phyloP scores from a whole-genome alignment of 2,113 vertebrate species.

The Solea solea region DNA sequence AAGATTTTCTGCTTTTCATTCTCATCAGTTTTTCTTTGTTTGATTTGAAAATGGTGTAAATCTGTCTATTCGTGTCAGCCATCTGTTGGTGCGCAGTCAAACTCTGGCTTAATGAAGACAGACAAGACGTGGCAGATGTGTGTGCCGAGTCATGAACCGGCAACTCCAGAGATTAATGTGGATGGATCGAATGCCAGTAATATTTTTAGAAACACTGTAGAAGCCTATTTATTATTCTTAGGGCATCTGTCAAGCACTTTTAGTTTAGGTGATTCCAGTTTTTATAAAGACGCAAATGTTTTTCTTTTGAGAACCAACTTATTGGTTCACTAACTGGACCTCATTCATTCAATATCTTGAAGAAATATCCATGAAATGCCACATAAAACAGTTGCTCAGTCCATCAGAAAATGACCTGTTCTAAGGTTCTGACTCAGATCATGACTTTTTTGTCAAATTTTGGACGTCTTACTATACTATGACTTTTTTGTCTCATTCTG shows the following conservation, averaged over 20 bases:
- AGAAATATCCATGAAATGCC: no score
- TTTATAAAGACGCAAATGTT: not conserved
- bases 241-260: no score
- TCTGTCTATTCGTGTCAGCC: conserved; percentile 30
- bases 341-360: no score
- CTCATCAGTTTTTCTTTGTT: conserved; percentile 22
- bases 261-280: not conserved
- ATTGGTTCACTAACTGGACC: no score
- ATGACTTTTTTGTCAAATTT: not conserved
- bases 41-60: conserved; percentile 25
- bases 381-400: no score
- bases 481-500: no score
- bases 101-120: conserved; percentile 13
- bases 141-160: conserved; percentile 1
- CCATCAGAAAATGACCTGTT: no score
- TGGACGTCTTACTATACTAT: no score
- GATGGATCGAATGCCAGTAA: conserved; percentile 14
- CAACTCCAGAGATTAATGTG: not conserved
- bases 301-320: no score
- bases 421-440: no score
- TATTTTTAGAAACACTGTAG: conserved; percentile 19
- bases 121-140: not conserved
- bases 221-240: conserved; percentile 3
- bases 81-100: not conserved
- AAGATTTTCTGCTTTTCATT: conserved; percentile 40